Percentiles rank a stretch among this genome's conserved stretches.
phyloP scores from a whole-genome alignment of 2,888 invertebrate species.

The Physocephala rufipes region DNA sequence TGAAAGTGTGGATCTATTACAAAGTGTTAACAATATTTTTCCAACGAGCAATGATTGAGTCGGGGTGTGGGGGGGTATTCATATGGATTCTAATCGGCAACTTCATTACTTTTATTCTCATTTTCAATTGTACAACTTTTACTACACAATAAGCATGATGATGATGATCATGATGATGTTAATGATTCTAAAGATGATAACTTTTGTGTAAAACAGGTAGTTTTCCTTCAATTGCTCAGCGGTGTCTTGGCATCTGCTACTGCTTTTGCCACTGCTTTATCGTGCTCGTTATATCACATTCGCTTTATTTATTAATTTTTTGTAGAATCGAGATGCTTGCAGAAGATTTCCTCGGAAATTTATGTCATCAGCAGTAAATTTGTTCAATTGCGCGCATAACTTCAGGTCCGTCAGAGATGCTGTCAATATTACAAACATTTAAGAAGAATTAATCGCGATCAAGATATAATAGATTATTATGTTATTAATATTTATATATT shows the following conservation, averaged over 20 bases:
- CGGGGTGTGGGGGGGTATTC: too few relatives aligned
- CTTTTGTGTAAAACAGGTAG: conserved; percentile 34
- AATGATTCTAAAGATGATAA: not conserved
- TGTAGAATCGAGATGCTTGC: conserved; percentile 20
- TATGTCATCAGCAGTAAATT: conserved; percentile 34
- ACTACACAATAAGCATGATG: too few relatives aligned
- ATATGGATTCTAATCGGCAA: too few relatives aligned
- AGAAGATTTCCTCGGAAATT: conserved; percentile 32
- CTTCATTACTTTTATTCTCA: conserved; percentile 19
- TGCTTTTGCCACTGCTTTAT: not conserved
- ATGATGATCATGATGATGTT: too few relatives aligned
- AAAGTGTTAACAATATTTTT: conserved; percentile 29
- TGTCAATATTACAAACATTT: conserved; percentile 6
- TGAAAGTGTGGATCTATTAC: not conserved
- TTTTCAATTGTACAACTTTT: conserved; percentile 2
- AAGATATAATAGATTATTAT: too few relatives aligned
- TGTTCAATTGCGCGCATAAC: conserved; percentile 25
- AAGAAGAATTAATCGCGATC: too few relatives aligned
- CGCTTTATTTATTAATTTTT: too few relatives aligned
- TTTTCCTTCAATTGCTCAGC: conserved; percentile 35
- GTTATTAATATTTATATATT: too few relatives aligned
- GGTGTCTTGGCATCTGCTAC: conserved; percentile 8
- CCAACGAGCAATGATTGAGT: not conserved
- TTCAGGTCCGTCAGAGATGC: conserved; percentile 1
- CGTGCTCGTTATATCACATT: too few relatives aligned